Conservation (phyloP, 2,797 vertebrate genomes). For the Botia kubotai region DNA sequence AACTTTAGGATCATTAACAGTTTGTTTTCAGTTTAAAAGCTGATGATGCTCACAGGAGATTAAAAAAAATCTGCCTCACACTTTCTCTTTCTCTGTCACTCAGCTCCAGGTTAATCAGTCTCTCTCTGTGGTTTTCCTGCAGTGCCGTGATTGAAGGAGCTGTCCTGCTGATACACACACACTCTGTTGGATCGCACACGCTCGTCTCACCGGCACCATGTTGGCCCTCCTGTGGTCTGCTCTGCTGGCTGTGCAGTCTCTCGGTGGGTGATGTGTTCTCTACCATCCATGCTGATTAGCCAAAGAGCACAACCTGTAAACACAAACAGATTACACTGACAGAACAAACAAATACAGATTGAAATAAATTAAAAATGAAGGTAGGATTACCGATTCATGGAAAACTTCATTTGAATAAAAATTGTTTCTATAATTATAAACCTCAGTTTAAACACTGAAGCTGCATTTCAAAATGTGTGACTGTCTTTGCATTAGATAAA, state of each 20-base stretch:
- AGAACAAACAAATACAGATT: background rate
- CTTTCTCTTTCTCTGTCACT: slow-evolving; percentile 4
- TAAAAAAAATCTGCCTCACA: background rate
- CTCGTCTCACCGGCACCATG: slow-evolving; percentile 65
- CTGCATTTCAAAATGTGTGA: too few relatives aligned
- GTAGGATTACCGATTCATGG: background rate
- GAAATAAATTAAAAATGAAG: background rate
- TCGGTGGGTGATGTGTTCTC: slow-evolving; percentile 71
- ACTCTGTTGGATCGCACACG: slow-evolving; percentile 18
- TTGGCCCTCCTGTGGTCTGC: slow-evolving; percentile 71
- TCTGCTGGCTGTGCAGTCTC: slow-evolving; percentile 70
- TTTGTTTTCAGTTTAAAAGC: slow-evolving; percentile 2
- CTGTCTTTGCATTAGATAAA: too few relatives aligned
- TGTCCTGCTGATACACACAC: slow-evolving; percentile 30
- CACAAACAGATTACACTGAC: slow-evolving; percentile 1
- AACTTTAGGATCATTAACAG: background rate
- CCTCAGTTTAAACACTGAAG: too few relatives aligned
- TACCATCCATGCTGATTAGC: slow-evolving; percentile 58
- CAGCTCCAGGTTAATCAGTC: slow-evolving; percentile 52
- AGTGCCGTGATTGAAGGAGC: slow-evolving; percentile 58
- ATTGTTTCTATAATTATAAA: too few relatives aligned
- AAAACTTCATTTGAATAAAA: background rate
- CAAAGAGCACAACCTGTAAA: slow-evolving; percentile 51
- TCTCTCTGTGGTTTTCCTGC: slow-evolving; percentile 60
- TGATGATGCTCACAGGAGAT: slow-evolving; percentile 17